A percentile compares a stretch with the other conserved stretches of the same genome.
Evolutionary conservation across 2,797 vertebrate genomes (phyloP).

Genomic region (Eutrigla gurnardus): DNA sequence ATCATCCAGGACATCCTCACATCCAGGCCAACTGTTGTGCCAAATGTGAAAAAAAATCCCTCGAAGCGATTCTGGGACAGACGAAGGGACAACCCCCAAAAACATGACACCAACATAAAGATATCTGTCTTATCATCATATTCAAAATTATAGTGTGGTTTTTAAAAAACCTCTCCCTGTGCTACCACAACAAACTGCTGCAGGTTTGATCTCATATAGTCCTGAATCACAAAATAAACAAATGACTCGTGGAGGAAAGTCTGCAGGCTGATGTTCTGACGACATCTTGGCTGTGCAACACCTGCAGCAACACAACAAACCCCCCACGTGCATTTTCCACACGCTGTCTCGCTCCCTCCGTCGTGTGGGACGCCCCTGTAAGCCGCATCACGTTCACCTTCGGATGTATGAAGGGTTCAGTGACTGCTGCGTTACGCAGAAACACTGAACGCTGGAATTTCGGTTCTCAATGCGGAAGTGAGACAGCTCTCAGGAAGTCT

Average conservation of each 20-base stretch:
- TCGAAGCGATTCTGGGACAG: no score
- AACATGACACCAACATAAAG: no score
- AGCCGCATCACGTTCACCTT: conserved; percentile 2
- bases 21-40: no score
- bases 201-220: background rate
- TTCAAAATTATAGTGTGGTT: no score
- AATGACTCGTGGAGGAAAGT: background rate
- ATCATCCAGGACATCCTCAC: no score
- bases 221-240: background rate
- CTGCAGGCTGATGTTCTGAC: conserved; percentile 11
- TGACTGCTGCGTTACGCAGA: no score
- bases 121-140: no score
- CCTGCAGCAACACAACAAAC: conserved; percentile 1
- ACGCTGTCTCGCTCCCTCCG: conserved; percentile 10
- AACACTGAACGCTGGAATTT: background rate
- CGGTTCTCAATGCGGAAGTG: conserved; percentile 50
- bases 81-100: no score
- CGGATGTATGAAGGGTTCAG: background rate
- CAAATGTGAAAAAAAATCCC: no score
- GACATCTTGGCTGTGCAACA: background rate
- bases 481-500: conserved; percentile 70
- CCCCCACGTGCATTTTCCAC: conserved; percentile 43
- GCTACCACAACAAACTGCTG: background rate
- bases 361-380: conserved; percentile 40
- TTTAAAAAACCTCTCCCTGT: background rate